A percentile compares a stretch with the other conserved stretches of the same genome.
These are phyloP conservation scores for Cyphomyrmex costatus DNA, from an alignment of 1,140 invertebrate genomes.

Conservation along the genomic window DNA sequence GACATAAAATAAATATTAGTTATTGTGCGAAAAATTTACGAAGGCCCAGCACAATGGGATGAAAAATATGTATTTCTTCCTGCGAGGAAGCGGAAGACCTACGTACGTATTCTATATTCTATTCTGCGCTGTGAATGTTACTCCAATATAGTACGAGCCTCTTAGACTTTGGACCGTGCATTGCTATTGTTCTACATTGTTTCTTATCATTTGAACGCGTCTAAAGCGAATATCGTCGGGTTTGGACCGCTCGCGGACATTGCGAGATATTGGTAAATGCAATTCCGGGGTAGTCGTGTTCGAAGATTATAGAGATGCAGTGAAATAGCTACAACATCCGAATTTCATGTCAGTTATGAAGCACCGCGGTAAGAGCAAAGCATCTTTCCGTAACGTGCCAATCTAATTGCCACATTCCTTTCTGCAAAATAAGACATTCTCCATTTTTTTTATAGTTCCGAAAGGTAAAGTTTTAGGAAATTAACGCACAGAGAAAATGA, in stretches of 20 bases:
- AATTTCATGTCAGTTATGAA: constrained; percentile 28
- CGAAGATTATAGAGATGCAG: constrained; percentile 36
- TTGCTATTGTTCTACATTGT: constrained; percentile 43
- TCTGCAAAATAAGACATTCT: neutral
- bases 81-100: neutral
- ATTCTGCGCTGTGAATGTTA: constrained; percentile 14
- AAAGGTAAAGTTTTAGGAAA: neutral
- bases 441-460: neutral
- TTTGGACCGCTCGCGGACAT: constrained; percentile 31
- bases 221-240: constrained; percentile 14
- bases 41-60: constrained; percentile 25
- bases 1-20: constrained; percentile 48
- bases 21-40: constrained; percentile 19
- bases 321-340: neutral
- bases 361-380: neutral
- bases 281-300: constrained; percentile 9
- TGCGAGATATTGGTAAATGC: constrained; percentile 35
- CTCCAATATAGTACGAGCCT: neutral
- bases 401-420: neutral
- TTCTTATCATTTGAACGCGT: constrained; percentile 45
- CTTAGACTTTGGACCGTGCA: constrained; percentile 4
- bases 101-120: neutral
- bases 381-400: neutral
- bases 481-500: neutral
- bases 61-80: constrained; percentile 21